phyloP scores from a whole-genome alignment of 2,888 invertebrate species.

The Drosophila colorata region DNA sequence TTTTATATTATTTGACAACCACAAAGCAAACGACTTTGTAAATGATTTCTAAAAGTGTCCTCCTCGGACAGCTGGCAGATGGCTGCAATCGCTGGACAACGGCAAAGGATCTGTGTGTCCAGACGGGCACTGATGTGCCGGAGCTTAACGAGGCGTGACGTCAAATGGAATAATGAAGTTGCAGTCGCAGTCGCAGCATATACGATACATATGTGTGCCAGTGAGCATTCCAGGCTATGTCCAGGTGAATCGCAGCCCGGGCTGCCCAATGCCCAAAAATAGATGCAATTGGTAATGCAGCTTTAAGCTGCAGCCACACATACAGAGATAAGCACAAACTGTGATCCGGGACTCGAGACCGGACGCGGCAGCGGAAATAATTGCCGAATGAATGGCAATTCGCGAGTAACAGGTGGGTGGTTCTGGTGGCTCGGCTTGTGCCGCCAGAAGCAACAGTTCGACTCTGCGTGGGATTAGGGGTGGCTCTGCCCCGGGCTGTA shows the following conservation, averaged over 20 bases:
- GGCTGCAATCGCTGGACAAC: slow-evolving; percentile 2
- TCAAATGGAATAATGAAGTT: slow-evolving; percentile 49
- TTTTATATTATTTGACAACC: slow-evolving; percentile 17
- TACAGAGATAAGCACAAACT: background rate
- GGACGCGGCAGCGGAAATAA: slow-evolving; percentile 31
- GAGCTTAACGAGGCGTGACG: slow-evolving; percentile 30
- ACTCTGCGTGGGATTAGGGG: slow-evolving; percentile 3
- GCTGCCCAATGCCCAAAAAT: slow-evolving; percentile 49
- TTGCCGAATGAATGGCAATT: slow-evolving; percentile 47
- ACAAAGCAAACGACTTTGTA: slow-evolving; percentile 9
- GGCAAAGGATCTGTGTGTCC: background rate
- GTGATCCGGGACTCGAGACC: slow-evolving; percentile 2
- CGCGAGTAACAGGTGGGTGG: slow-evolving; percentile 51
- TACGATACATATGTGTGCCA: background rate
- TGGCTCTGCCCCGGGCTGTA: slow-evolving; percentile 30
- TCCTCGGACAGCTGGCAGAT: slow-evolving; percentile 4
- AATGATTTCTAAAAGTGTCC: background rate
- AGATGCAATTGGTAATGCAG: slow-evolving; percentile 44
- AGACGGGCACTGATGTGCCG: no score
- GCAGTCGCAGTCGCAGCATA: slow-evolving; percentile 2
- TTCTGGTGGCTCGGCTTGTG: slow-evolving; percentile 9
- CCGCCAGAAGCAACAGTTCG: slow-evolving; percentile 54
- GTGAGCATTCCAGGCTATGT: slow-evolving; percentile 19
- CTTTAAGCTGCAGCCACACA: slow-evolving; percentile 24
- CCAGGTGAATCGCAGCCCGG: slow-evolving; percentile 6